These are phyloP conservation scores for Acanthochromis polyacanthus DNA, from an alignment of 2,113 vertebrate genomes.

Conservation along the genomic window DNA sequence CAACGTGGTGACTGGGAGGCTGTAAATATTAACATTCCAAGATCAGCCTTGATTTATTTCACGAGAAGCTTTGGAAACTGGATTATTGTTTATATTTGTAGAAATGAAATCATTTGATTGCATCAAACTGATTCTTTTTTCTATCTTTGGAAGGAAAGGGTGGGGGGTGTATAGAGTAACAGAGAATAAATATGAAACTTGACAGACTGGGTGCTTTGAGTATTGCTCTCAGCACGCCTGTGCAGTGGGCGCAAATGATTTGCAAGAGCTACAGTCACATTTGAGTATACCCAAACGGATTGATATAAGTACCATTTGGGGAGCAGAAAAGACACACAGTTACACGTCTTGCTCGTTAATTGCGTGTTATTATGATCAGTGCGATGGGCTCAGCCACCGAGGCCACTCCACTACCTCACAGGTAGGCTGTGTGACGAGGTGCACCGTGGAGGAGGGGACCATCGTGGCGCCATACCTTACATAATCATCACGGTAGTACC, in stretches of 20 bases:
- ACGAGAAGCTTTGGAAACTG: constrained; percentile 20
- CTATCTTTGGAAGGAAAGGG: neutral
- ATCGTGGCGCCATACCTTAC: constrained; percentile 71
- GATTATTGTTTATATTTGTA: constrained; percentile 20
- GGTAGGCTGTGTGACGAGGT: constrained; percentile 59
- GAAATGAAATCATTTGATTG: constrained; percentile 21
- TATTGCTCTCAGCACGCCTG: constrained; percentile 30
- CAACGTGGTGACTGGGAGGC: neutral
- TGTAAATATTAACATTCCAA: constrained; percentile 30
- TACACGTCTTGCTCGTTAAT: constrained; percentile 75
- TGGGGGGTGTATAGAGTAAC: constrained; percentile 7
- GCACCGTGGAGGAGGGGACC: constrained; percentile 50
- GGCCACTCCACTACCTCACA: constrained; percentile 62
- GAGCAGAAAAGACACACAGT: constrained; percentile 57
- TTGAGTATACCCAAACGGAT: constrained; percentile 47
- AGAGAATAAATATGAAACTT: constrained; percentile 41
- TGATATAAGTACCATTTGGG: constrained; percentile 55
- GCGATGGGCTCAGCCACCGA: constrained; percentile 61
- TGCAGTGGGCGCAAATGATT: constrained; percentile 38
- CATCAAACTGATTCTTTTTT: constrained; percentile 2
- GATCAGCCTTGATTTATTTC: constrained; percentile 30
- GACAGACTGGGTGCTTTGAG: constrained; percentile 14
- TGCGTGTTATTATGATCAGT: constrained; percentile 73
- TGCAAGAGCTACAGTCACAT: constrained; percentile 30
- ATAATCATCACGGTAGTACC: constrained; percentile 74